phyloP scores from a whole-genome alignment of 2,888 invertebrate species.

The Oligia latruncula region DNA sequence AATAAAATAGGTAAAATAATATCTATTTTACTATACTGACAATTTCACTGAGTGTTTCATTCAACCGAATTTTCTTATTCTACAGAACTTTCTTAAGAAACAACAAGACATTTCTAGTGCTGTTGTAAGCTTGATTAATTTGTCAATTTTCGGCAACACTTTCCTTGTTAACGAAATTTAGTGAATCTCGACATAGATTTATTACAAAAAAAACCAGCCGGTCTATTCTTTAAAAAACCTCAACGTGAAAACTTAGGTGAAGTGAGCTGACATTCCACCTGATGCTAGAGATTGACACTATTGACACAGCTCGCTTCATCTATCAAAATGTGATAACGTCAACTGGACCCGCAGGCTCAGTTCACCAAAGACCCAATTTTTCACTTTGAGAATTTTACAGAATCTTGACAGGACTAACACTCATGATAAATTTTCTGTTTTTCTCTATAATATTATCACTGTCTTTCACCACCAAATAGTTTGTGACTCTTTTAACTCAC shows the following conservation, averaged over 20 bases:
- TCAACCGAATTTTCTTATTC: neutral
- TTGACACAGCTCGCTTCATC: no score
- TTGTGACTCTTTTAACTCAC: neutral
- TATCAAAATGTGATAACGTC: no score
- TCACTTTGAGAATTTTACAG: neutral
- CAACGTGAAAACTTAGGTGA: neutral
- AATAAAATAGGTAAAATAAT: neutral
- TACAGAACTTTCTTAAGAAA: neutral
- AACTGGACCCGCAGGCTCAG: no score
- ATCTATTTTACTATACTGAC: neutral
- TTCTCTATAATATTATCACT: neutral
- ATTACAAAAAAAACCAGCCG: neutral
- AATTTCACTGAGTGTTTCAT: neutral
- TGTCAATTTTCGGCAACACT: neutral
- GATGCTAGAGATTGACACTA: no score
- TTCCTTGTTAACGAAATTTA: neutral
- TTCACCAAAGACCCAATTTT: neutral
- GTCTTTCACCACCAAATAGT: neutral
- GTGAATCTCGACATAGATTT: neutral
- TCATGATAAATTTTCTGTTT: neutral
- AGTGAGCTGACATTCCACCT: neutral
- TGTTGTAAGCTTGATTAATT: constrained; percentile 15
- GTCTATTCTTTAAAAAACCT: neutral
- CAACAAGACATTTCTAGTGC: neutral
- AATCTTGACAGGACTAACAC: neutral